Evolutionary conservation across 2,888 invertebrate genomes (phyloP).

Genomic region (Galerucella pusilla): DNA sequence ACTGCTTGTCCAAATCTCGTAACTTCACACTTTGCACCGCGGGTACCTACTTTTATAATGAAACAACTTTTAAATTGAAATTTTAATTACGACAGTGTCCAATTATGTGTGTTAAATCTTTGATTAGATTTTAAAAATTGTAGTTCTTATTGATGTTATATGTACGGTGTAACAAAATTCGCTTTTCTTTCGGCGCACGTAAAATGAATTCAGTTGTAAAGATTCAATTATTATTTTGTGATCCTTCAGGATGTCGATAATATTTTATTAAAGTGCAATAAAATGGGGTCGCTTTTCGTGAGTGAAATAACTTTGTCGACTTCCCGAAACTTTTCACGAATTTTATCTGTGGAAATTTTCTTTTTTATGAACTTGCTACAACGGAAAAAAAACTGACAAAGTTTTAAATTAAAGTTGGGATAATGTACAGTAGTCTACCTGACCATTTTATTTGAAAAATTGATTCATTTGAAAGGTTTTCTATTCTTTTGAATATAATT

Average conservation of each 20-base stretch:
- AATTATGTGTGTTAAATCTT: no score
- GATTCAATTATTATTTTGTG: constrained; percentile 39
- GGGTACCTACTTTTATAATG: not conserved
- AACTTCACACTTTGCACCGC: not conserved
- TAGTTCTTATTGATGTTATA: no score
- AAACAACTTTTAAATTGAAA: not conserved
- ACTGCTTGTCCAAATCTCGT: not conserved
- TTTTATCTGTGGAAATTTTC: constrained; percentile 43
- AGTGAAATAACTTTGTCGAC: constrained; percentile 41
- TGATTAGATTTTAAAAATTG: no score
- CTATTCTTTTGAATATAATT: no score
- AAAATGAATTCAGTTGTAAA: constrained; percentile 21
- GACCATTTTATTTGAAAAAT: not conserved
- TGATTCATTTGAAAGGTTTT: not conserved
- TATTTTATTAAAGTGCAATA: constrained; percentile 53
- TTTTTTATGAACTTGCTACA: constrained; percentile 27
- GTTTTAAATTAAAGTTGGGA: not conserved
- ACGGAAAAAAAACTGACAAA: constrained; percentile 1
- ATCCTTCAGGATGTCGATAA: constrained; percentile 42
- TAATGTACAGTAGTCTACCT: not conserved
- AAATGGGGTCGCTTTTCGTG: constrained; percentile 46
- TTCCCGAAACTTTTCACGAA: constrained; percentile 40
- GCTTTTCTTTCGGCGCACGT: constrained; percentile 3
- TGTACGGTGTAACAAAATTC: no score
- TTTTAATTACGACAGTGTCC: not conserved